Percentiles rank a stretch among this genome's conserved stretches.
Evolutionary conservation across 2,888 invertebrate genomes (phyloP).

Genomic region (Nomada goodeniana): DNA sequence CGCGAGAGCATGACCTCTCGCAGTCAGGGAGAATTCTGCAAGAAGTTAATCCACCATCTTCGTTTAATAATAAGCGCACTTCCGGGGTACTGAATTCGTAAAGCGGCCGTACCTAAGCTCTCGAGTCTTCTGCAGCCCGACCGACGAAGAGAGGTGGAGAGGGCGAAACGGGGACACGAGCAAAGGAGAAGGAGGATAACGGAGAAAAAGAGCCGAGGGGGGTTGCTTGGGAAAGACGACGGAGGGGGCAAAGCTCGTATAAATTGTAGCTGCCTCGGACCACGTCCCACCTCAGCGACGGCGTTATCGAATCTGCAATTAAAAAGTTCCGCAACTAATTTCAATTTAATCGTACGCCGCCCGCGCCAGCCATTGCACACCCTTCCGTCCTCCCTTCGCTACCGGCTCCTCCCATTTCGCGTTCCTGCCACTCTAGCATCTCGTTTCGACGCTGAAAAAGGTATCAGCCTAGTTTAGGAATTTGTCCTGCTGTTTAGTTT

Average conservation of each 20-base stretch:
- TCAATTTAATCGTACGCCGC: conserved; percentile 80
- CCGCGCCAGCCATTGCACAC: conserved; percentile 44
- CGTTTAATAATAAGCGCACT: conserved; percentile 76
- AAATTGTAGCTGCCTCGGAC: conserved; percentile 71
- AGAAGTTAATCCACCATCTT: conserved; percentile 69
- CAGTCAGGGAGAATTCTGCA: conserved; percentile 43
- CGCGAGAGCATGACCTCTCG: not conserved
- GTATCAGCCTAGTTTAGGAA: conserved; percentile 41
- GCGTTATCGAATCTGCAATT: conserved; percentile 83
- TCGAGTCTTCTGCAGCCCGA: conserved; percentile 39
- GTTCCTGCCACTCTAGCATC: conserved; percentile 13
- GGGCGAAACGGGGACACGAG: not conserved
- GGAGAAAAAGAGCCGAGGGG: not conserved
- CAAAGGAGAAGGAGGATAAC: not conserved
- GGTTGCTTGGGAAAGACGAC: not conserved
- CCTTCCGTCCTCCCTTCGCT: not conserved
- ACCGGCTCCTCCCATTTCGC: conserved; percentile 12
- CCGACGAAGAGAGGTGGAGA: not conserved
- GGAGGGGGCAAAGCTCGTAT: conserved; percentile 60
- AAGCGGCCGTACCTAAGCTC: conserved; percentile 59
- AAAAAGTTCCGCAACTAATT: conserved; percentile 83
- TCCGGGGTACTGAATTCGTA: conserved; percentile 71
- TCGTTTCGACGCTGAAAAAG: conserved; percentile 38
- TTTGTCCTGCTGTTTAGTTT: conserved; percentile 37
- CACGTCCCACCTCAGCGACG: conserved; percentile 52